These are phyloP conservation scores for Indri indri DNA, from an alignment of 2,113 vertebrate species.

Conservation along the genomic window DNA sequence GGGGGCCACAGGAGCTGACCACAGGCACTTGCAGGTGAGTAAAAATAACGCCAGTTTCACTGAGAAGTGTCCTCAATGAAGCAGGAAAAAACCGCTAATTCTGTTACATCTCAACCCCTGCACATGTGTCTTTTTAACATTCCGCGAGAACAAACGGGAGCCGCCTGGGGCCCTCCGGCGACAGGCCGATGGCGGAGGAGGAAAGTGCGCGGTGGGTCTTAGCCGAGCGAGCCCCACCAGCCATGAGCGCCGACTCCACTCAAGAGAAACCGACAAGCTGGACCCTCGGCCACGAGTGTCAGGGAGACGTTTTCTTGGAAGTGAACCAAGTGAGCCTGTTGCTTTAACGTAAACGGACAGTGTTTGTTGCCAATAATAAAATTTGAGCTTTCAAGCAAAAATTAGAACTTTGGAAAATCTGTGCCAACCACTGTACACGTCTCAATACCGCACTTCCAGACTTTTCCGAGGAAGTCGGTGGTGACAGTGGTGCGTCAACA, in stretches of 20 bases:
- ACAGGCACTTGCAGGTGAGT: accelerated
- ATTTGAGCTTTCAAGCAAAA: neutral
- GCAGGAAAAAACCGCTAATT: too few relatives aligned
- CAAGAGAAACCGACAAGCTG: neutral
- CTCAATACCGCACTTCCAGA: neutral
- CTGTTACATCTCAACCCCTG: accelerated
- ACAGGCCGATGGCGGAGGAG: accelerated
- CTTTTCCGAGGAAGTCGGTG: neutral
- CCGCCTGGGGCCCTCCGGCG: neutral
- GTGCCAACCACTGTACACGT: neutral
- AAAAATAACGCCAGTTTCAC: too few relatives aligned
- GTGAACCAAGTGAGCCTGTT: neutral
- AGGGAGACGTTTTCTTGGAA: neutral
- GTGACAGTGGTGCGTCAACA: neutral
- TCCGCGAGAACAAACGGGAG: neutral
- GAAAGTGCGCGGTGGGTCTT: accelerated
- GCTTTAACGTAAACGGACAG: neutral
- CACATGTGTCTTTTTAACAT: too few relatives aligned
- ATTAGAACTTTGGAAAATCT: neutral
- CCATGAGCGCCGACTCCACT: too few relatives aligned
- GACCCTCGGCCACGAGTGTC: accelerated
- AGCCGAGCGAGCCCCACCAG: accelerated
- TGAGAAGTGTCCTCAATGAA: too few relatives aligned
- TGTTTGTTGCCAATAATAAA: neutral
- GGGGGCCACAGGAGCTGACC: too few relatives aligned